Percentiles rank a stretch among this genome's conserved stretches.
phyloP scores from a whole-genome alignment of 2,113 vertebrate species.

The Ammodytes dubius region DNA sequence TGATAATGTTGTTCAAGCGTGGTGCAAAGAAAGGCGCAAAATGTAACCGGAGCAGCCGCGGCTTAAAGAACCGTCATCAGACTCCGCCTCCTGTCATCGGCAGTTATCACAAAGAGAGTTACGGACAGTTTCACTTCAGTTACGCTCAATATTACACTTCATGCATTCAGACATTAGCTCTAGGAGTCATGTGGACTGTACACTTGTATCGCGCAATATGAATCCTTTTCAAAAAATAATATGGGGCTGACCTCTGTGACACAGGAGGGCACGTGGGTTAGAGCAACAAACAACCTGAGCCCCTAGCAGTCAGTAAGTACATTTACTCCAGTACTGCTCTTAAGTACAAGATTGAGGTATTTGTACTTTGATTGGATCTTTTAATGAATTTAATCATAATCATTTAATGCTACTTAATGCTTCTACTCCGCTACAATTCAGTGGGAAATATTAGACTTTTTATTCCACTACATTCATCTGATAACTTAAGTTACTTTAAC shows the following conservation, averaged over 20 bases:
- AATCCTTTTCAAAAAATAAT: conserved; percentile 20
- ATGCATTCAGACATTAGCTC: conserved; percentile 40
- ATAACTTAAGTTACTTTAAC: too few species aligned
- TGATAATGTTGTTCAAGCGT: conserved; percentile 4
- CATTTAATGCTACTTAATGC: too few species aligned
- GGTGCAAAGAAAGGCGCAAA: conserved; percentile 13
- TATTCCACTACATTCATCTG: too few species aligned
- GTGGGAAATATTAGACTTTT: too few species aligned
- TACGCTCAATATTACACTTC: conserved; percentile 48
- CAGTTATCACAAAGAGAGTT: conserved; percentile 50
- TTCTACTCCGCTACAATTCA: too few species aligned
- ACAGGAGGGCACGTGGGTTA: conserved; percentile 30
- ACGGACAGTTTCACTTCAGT: conserved; percentile 43
- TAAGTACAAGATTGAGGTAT: too few species aligned
- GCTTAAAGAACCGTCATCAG: conserved; percentile 39
- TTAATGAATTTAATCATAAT: too few species aligned
- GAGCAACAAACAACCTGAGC: conserved; percentile 37
- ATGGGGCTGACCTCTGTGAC: conserved; percentile 6
- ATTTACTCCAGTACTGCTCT: too few species aligned
- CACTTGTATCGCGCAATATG: conserved; percentile 7
- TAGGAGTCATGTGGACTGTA: not conserved
- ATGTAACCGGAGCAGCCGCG: not conserved
- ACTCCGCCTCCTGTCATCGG: conserved; percentile 47
- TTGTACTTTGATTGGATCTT: too few species aligned
- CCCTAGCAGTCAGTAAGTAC: not conserved